Evolutionary conservation across 2,888 invertebrate genomes (phyloP).

Genomic region (Sinotaia quadrata): DNA sequence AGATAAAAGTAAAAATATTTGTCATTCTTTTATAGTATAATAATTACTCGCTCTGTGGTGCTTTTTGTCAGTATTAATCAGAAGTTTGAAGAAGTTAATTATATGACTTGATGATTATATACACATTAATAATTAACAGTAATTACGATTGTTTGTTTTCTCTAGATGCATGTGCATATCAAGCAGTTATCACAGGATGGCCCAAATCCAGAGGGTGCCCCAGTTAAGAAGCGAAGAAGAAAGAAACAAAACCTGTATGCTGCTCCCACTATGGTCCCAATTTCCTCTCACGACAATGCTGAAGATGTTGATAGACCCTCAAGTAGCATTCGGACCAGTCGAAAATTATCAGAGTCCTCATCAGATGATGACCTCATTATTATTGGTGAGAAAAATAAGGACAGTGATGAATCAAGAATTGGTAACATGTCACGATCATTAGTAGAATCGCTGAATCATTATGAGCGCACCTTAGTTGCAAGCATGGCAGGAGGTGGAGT

Average conservation of each 20-base stretch:
- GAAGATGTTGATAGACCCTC: constrained; percentile 10
- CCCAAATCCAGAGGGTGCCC: constrained; percentile 27
- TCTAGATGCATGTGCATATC: constrained; percentile 52
- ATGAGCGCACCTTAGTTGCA: constrained; percentile 24
- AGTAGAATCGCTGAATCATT: constrained; percentile 24
- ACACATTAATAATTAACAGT: too few relatives aligned
- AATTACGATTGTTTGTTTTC: constrained; percentile 25
- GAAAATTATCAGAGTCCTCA: constrained; percentile 22
- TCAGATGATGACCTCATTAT: constrained; percentile 37
- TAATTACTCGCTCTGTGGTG: too few relatives aligned
- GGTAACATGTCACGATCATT: constrained; percentile 18
- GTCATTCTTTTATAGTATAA: too few relatives aligned
- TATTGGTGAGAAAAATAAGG: constrained; percentile 32
- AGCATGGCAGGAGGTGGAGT: constrained; percentile 19
- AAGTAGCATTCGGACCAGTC: constrained; percentile 6
- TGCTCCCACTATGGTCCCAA: constrained; percentile 42
- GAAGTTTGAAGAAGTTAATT: too few relatives aligned
- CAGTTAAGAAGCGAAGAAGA: constrained; percentile 37
- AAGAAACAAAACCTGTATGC: constrained; percentile 36
- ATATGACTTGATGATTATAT: too few relatives aligned
- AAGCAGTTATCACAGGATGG: constrained; percentile 40
- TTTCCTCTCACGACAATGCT: constrained; percentile 27
- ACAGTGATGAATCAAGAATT: constrained; percentile 1
- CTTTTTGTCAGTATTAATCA: too few relatives aligned
- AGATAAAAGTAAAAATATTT: too few relatives aligned